Evolutionary conservation across 2,113 vertebrate genomes (phyloP).

Genomic region (Antigone vipio): DNA sequence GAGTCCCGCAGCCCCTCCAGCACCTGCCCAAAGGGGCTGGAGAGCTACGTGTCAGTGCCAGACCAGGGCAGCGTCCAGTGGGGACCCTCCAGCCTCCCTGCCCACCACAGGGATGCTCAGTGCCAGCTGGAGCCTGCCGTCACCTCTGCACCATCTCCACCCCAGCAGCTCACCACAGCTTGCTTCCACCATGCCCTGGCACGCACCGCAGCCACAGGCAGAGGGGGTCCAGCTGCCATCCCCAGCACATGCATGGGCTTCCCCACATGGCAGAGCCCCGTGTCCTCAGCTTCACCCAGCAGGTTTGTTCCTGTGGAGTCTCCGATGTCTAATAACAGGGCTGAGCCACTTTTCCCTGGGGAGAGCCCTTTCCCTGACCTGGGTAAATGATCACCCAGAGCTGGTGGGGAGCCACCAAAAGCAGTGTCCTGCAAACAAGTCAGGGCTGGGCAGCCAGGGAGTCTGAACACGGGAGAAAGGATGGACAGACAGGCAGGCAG

Average conservation of each 20-base stretch:
- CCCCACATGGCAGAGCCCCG: neutral
- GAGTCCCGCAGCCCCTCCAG: neutral
- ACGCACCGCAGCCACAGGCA: neutral
- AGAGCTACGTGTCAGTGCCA: accelerated
- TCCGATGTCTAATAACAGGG: neutral
- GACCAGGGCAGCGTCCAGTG: neutral
- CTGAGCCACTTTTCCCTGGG: neutral
- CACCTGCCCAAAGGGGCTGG: neutral
- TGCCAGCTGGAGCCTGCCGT: neutral
- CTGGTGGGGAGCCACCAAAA: neutral
- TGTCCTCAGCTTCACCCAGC: neutral
- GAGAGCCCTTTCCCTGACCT: neutral
- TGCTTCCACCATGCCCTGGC: neutral
- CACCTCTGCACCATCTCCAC: neutral
- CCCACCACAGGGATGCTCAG: neutral
- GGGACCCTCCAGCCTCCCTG: neutral
- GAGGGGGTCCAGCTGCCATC: neutral
- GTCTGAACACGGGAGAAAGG: neutral
- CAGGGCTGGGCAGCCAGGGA: neutral
- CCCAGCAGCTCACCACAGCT: accelerated
- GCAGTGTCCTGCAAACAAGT: neutral
- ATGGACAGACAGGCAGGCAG: neutral
- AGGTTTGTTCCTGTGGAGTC: neutral
- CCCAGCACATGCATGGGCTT: neutral
- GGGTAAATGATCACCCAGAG: neutral